Conservation (phyloP, 1,140 invertebrate species). For the Cotesia glomerata region DNA sequence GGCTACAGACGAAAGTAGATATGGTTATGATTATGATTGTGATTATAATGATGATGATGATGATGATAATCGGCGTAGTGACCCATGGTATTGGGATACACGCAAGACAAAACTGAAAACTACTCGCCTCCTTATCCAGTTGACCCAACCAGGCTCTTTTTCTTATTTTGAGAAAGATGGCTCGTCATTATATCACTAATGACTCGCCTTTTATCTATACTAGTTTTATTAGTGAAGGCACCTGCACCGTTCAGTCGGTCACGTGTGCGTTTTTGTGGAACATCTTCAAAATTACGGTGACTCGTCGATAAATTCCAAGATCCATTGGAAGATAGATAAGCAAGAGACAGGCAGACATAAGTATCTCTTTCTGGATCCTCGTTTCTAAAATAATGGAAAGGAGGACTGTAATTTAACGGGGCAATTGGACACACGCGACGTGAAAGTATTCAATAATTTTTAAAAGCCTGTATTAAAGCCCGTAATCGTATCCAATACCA, state of each 20-base stretch:
- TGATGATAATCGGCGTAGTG: background rate
- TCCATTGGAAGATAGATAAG: background rate
- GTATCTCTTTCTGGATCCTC: too few relatives aligned
- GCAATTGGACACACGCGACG: background rate
- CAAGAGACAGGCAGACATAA: too few relatives aligned
- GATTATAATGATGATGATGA: background rate
- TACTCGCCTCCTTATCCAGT: background rate
- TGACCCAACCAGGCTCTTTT: background rate
- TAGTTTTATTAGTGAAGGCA: background rate
- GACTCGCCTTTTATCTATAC: background rate
- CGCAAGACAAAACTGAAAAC: background rate
- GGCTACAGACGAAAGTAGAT: slow-evolving; percentile 33
- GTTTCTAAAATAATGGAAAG: too few relatives aligned
- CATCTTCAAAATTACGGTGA: background rate
- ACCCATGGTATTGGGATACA: slow-evolving; percentile 1
- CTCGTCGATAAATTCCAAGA: background rate
- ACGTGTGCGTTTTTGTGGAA: background rate
- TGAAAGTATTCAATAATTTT: background rate
- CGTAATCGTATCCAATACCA: too few relatives aligned
- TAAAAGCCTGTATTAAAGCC: too few relatives aligned
- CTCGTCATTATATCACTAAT: background rate
- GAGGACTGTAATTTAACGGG: background rate
- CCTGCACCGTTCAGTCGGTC: background rate
- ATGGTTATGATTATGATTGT: background rate
- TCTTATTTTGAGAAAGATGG: too few relatives aligned